phyloP scores from a whole-genome alignment of 2,113 vertebrate species.

The Cinclus cinclus region DNA sequence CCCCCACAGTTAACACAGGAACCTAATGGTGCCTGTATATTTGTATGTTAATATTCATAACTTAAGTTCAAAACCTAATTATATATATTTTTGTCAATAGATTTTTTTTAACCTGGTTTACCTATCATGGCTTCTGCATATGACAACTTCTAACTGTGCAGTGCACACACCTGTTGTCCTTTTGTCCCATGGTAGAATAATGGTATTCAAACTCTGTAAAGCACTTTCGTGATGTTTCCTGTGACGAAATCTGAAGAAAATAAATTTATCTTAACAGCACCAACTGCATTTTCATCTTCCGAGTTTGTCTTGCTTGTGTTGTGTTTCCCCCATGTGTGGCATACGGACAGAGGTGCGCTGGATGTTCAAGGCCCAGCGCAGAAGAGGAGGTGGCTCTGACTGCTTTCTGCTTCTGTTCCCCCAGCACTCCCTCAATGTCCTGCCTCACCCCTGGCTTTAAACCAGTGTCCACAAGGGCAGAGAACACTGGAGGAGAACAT shows the following conservation, averaged over 20 bases:
- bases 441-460: neutral
- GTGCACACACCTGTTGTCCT: constrained; percentile 1
- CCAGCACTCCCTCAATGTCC: neutral
- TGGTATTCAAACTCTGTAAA: constrained; percentile 41
- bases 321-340: neutral
- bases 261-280: constrained; percentile 46
- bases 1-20: neutral
- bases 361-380: accelerated
- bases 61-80: constrained; percentile 19
- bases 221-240: constrained; percentile 48
- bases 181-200: neutral
- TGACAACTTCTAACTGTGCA: constrained; percentile 13
- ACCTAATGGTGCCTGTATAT: neutral
- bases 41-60: constrained; percentile 19
- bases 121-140: neutral
- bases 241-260: constrained; percentile 55
- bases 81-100: constrained; percentile 17
- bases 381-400: neutral
- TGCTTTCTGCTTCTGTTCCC: neutral
- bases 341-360: accelerated
- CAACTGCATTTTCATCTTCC: neutral
- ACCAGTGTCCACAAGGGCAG: neutral
- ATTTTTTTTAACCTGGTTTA: neutral
- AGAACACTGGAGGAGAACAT: neutral
- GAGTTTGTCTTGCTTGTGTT: neutral